A percentile compares a stretch with the other conserved stretches of the same genome.
Evolutionary conservation across 2,888 invertebrate species (phyloP).

Genomic region (Mythimna ferrago): DNA sequence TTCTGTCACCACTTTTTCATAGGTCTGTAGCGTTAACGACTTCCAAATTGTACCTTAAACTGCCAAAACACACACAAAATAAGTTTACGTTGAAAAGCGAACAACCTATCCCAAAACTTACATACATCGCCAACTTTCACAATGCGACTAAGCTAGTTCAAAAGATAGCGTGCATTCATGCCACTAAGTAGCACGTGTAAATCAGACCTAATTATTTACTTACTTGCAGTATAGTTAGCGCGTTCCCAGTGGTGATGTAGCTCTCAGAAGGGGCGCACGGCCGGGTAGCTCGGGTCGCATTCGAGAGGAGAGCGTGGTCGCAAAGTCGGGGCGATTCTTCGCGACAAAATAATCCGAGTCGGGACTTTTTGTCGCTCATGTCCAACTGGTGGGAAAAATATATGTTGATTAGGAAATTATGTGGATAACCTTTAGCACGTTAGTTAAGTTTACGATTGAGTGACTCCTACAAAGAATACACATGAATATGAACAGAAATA

Average conservation of each 20-base stretch:
- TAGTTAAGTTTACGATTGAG: too few species aligned
- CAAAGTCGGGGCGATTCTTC: slow-evolving; percentile 94
- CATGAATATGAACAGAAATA: background rate
- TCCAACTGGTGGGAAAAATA: slow-evolving; percentile 76
- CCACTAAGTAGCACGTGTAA: slow-evolving; percentile 32
- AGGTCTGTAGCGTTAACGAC: background rate
- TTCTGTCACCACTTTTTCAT: too few species aligned
- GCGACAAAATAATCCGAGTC: slow-evolving; percentile 94
- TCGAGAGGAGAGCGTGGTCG: slow-evolving; percentile 93
- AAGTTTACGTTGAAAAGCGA: background rate
- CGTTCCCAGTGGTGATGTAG: slow-evolving; percentile 94
- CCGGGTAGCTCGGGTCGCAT: slow-evolving; percentile 93
- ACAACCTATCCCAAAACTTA: background rate
- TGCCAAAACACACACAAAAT: background rate
- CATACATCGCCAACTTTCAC: background rate
- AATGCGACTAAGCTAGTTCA: slow-evolving; percentile 1
- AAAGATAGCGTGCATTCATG: slow-evolving; percentile 29
- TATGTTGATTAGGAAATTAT: background rate
- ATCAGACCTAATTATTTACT: slow-evolving; percentile 54
- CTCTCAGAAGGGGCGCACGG: slow-evolving; percentile 94
- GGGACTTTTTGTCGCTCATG: slow-evolving; percentile 88
- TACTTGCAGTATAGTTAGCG: slow-evolving; percentile 94
- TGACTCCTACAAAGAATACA: too few species aligned
- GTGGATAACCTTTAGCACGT: background rate
- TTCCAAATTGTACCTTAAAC: background rate